These are phyloP conservation scores for Australoheros scitulus DNA, from an alignment of 2,113 vertebrate genomes.

Conservation along the genomic window DNA sequence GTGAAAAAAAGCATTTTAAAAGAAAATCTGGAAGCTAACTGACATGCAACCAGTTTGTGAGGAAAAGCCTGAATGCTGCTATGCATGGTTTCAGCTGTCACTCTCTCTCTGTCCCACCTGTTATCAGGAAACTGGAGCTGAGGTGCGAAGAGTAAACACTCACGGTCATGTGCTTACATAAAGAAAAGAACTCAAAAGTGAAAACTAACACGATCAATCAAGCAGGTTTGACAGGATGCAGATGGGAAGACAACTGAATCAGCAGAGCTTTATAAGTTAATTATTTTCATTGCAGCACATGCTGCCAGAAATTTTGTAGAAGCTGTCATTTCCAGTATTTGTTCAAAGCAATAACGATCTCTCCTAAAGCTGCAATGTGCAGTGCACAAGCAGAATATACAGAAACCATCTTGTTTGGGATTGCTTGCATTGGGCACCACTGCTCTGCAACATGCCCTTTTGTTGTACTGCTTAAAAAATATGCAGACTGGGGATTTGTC, in stretches of 20 bases:
- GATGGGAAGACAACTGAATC: not conserved
- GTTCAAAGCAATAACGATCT: not conserved
- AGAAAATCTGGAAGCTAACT: not conserved
- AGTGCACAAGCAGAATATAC: not conserved
- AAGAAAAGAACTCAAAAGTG: not conserved
- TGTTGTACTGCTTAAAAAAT: not conserved
- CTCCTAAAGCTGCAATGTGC: not conserved
- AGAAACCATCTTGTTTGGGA: not conserved
- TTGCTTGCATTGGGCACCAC: not conserved
- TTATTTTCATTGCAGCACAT: not conserved
- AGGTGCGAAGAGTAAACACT: slow-evolving; percentile 11
- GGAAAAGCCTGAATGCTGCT: not conserved
- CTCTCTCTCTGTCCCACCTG: slow-evolving; percentile 25
- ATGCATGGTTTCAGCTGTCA: slow-evolving; percentile 10
- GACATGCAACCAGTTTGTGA: not conserved
- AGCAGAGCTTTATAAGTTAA: not conserved
- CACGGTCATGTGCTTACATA: not conserved
- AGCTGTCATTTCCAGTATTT: not conserved
- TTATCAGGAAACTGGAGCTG: slow-evolving; percentile 52
- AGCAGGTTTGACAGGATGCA: not conserved
- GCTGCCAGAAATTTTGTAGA: not conserved
- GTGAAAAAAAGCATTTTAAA: not conserved
- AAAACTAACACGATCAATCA: not conserved
- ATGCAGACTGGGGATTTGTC: not conserved
- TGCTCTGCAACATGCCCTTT: not conserved